Conservation (phyloP, 2,797 vertebrate species). For the Pelochelys cantorii region DNA sequence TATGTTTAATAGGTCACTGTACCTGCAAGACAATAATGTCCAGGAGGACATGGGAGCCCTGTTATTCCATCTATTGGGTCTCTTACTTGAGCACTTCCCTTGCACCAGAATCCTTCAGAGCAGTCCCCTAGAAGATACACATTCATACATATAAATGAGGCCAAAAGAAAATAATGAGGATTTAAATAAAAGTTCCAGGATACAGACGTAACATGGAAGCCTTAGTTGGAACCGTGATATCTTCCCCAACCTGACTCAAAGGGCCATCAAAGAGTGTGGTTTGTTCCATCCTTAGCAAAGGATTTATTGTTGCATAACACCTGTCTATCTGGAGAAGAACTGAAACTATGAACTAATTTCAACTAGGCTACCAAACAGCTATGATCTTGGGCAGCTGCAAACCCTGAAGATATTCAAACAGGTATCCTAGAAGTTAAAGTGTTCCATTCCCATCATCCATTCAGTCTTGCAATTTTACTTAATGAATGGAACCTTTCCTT, state of each 20-base stretch:
- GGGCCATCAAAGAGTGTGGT: rapidly evolving
- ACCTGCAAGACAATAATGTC: slow-evolving; percentile 91
- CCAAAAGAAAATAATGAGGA: rapidly evolving
- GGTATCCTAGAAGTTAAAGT: not conserved
- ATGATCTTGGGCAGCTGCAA: not conserved
- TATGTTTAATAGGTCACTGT: not conserved
- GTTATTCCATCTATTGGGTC: slow-evolving; percentile 82
- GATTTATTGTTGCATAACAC: rapidly evolving
- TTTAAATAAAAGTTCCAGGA: rapidly evolving
- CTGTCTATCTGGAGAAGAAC: not conserved
- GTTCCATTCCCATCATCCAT: not conserved
- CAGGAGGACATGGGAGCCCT: slow-evolving; percentile 86
- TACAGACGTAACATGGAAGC: rapidly evolving
- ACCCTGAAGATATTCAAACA: rapidly evolving
- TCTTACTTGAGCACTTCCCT: slow-evolving; percentile 78
- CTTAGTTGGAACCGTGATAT: not conserved
- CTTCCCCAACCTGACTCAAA: rapidly evolving
- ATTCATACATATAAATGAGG: rapidly evolving
- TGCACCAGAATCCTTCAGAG: slow-evolving; percentile 91
- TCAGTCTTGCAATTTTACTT: not conserved
- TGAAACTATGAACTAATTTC: not conserved
- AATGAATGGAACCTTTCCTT: not conserved
- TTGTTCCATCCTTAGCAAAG: not conserved
- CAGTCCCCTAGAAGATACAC: slow-evolving; percentile 81
- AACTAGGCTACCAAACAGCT: not conserved